Base-by-base conservation (phyloP, 2,113 vertebrate genomes). In the Proteles cristata region DNA sequence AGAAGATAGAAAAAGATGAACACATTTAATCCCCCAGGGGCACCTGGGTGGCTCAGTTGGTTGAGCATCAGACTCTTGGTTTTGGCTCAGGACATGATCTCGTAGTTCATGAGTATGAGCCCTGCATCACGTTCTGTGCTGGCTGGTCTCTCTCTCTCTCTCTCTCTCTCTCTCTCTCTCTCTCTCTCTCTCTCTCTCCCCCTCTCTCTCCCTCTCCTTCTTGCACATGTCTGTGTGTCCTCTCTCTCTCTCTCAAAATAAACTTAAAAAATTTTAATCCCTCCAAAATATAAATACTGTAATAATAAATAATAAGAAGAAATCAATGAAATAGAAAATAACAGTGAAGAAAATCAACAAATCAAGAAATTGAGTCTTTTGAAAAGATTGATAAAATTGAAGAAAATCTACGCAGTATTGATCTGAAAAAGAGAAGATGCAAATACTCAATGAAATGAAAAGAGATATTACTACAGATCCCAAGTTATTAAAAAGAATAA, bases 311-410 rank as follows among this genome's bases (percentile, higher is more conserved):
- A 39, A 39, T 3, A 7, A 43, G 28, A 39, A 77, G 87, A 43
- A 91, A 81, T 81, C n/a, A 81, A 91, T 58, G 48, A 91, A 91
- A 43, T 23, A 71, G n/a, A 82, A 48, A 82, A 69, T n/a, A 65
- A 77, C 11, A 71, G 58, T 68, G 50, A 33, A 68, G 79, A 71
- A 58, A 92, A 69, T 68, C 45, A 68, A 43, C 43, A 10, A 65
- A 77, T 48, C 26, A 68, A 68, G 45, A 81, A 53, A 69, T 23
- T 9, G 26, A 25, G 28, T 58, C 77, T 81, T 81, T 69, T 53
- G n/a, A 33, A 90, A 90, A 76, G 50, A 71, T 1, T 43, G n/a
- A 69, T 33, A 71, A 43, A 33, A 69, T 43, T 82, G 48, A 76
- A 33, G 43, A 82, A 71, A 43, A n/a, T 48, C 15, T 45, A 55